Percentiles rank a stretch among this genome's conserved stretches.
These are phyloP conservation scores for Tadarida brasiliensis DNA, from an alignment of 2,797 vertebrate species.

Conservation along the genomic window DNA sequence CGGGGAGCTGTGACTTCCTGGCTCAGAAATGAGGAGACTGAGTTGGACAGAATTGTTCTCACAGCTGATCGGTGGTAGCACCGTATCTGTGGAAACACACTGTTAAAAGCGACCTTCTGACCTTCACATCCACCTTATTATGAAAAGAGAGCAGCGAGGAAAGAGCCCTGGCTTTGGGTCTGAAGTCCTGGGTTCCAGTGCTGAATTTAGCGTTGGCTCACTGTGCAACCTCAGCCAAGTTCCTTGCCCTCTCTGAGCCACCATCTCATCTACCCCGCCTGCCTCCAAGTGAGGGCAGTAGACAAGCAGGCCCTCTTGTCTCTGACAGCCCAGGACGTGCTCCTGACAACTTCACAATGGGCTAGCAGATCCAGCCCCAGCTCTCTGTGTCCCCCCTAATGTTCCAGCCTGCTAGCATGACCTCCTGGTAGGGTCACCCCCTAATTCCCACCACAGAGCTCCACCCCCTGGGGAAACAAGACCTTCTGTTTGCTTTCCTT, in stretches of 20 bases:
- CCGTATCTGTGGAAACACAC: neutral
- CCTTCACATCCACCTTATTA: neutral
- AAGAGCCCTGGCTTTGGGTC: neutral
- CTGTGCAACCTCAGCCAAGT: neutral
- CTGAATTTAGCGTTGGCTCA: neutral
- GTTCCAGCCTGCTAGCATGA: neutral
- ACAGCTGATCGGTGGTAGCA: neutral
- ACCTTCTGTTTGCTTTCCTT: neutral
- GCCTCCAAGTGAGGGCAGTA: neutral
- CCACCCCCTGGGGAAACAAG: neutral
- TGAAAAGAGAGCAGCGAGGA: neutral
- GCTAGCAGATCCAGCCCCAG: neutral
- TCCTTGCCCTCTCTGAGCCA: neutral
- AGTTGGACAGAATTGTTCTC: neutral
- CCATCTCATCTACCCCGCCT: neutral
- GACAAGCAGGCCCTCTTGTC: neutral
- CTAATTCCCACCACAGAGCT: neutral
- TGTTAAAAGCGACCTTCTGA: neutral
- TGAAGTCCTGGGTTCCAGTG: neutral
- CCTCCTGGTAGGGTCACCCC: neutral
- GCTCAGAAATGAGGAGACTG: neutral
- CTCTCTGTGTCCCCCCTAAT: neutral
- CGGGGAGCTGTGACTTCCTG: neutral
- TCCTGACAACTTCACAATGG: neutral
- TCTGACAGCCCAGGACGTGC: neutral